Conservation (phyloP, 2,113 vertebrate genomes). For the Circaetus gallicus region DNA sequence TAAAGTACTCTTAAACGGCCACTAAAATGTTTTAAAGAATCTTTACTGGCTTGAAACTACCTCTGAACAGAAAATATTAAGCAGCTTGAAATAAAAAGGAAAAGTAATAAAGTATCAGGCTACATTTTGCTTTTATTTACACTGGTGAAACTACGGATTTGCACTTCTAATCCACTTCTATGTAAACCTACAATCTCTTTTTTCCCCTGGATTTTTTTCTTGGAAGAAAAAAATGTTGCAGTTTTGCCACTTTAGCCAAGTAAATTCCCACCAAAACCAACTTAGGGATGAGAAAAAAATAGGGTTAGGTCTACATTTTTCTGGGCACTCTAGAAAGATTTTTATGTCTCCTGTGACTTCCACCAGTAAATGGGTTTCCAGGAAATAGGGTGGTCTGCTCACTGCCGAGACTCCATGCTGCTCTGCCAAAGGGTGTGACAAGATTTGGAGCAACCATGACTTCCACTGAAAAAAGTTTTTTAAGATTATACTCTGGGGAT, state of each 20-base stretch:
- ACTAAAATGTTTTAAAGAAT: background rate
- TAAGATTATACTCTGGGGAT: background rate
- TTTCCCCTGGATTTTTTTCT: background rate
- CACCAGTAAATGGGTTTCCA: conserved; percentile 27
- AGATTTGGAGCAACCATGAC: background rate
- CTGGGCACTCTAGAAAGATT: background rate
- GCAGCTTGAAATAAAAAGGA: background rate
- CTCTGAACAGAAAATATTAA: background rate
- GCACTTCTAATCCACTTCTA: background rate
- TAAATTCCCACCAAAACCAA: background rate
- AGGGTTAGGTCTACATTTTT: background rate
- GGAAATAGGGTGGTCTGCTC: conserved; percentile 31
- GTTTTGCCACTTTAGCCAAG: background rate
- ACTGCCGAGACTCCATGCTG: background rate
- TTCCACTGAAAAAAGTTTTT: conserved; percentile 29
- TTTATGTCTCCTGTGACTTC: background rate
- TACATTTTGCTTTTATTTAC: conserved; percentile 1
- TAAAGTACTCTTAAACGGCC: background rate
- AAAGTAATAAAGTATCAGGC: background rate
- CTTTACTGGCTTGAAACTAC: background rate
- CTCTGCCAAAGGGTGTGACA: conserved; percentile 39
- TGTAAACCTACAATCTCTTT: background rate
- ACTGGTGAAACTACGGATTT: background rate
- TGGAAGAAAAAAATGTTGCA: background rate
- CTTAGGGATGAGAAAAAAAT: background rate